phyloP scores from a whole-genome alignment of 2,888 invertebrate genomes.

The Encarsia formosa region DNA sequence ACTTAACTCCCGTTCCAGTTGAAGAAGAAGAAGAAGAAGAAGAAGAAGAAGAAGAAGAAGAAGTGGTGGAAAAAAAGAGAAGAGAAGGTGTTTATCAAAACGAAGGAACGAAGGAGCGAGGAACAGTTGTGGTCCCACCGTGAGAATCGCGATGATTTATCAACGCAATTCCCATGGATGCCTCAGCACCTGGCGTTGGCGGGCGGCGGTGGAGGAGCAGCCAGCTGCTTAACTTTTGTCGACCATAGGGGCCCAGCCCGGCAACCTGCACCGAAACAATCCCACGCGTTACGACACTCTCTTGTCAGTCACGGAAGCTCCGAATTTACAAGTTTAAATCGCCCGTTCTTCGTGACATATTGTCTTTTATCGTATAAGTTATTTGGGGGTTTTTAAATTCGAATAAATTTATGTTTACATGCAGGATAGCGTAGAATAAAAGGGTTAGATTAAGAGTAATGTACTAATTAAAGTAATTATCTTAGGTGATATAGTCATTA shows the following conservation, averaged over 20 bases:
- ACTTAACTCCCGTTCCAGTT: too few relatives aligned
- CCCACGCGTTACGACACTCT: background rate
- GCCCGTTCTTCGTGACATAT: too few relatives aligned
- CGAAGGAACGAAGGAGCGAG: background rate
- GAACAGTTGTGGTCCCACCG: conserved; percentile 31
- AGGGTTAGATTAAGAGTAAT: too few relatives aligned
- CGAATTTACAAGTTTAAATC: background rate
- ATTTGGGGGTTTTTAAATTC: too few relatives aligned
- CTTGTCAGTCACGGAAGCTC: too few relatives aligned
- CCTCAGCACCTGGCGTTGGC: conserved; percentile 48
- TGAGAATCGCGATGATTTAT: conserved; percentile 50
- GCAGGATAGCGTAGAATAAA: too few relatives aligned
- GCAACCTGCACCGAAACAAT: background rate
- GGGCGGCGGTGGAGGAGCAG: conserved; percentile 25
- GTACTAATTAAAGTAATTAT: too few relatives aligned
- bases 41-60: background rate
- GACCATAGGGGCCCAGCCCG: background rate
- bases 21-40: background rate
- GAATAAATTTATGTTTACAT: too few relatives aligned
- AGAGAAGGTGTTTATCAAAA: background rate
- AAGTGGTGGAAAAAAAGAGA: background rate
- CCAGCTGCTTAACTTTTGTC: conserved; percentile 38
- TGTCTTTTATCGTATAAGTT: too few relatives aligned
- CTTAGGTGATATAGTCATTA: too few relatives aligned
- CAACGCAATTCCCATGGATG: conserved; percentile 50